Evolutionary conservation across 2,888 invertebrate genomes (phyloP).

Genomic region (Agrotis puta): DNA sequence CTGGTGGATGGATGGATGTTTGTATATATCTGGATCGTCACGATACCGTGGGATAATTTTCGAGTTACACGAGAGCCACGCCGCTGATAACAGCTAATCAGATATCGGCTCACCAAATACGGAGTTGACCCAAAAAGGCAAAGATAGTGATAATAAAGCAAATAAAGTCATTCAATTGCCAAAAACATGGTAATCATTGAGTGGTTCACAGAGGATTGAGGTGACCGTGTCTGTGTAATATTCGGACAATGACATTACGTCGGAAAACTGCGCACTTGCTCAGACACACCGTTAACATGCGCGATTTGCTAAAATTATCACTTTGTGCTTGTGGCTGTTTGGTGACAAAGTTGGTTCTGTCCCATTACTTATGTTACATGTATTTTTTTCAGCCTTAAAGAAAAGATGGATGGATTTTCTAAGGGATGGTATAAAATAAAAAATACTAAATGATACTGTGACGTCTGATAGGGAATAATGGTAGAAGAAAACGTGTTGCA

Average conservation of each 20-base stretch:
- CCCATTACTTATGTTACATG: no score
- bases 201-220: conserved; percentile 45
- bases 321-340: conserved; percentile 1
- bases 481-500: no score
- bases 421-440: no score
- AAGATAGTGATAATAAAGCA: not conserved
- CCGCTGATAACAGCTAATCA: not conserved
- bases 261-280: conserved; percentile 53
- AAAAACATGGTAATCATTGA: conserved; percentile 23
- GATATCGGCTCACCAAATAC: not conserved
- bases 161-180: conserved; percentile 17
- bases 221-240: conserved; percentile 61
- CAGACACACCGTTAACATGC: conserved; percentile 50
- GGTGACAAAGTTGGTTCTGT: no score
- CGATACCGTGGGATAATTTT: no score
- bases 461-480: no score
- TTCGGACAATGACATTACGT: conserved; percentile 52
- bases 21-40: no score
- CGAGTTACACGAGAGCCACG: no score
- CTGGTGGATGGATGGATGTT: no score
- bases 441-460: no score
- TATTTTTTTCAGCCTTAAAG: no score
- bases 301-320: conserved; percentile 29
- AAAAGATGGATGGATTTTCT: no score
- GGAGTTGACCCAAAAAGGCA: conserved; percentile 5